Base-by-base conservation (phyloP, 2,888 invertebrate species). In the Stenichneumon culpator region DNA sequence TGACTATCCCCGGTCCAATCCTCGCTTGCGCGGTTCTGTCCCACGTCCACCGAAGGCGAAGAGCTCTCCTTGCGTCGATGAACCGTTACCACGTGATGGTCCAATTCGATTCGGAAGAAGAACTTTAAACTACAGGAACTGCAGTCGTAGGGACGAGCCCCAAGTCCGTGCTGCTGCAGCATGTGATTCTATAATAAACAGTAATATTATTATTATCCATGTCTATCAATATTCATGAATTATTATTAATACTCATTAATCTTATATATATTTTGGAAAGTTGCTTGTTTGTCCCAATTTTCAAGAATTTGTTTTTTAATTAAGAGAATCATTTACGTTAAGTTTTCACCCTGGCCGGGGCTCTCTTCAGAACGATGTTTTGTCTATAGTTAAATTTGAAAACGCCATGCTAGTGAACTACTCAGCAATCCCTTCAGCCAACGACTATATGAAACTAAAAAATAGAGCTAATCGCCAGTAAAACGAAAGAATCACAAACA, bases 81-180 rank as follows among this genome's bases (percentile, higher is more conserved):
- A 28, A 88, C 89, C 60, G 89, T 92, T 6, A 91, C 67, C 63
- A 87, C 82, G 93, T 99, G 99, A 93, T 99, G 98, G 90, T 98
- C 98, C 3, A 99, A 94, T 93, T 99, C 98, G 0, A 98, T 97
- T 47, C 97, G 96, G 95, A 99, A 99, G 94, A 98, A 98, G 94
- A 98, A 99, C 89, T 97, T 97, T 87, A 97, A 95, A 0, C 96
- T 96, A 92, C 99, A 99, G 19, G 97, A 95, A 14, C 95, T 95
- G 92, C 99, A 99, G 92, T 97, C 97, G 93, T 98, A 98, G 0
- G 98, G 98, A 25, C 97, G 95, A 1, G 97, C 96, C 14, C 97
- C 96, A 1, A 97, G 94, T 0, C 98, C 97, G 92, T 99, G 98
- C 87, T 97, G 97, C 63, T 93, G 92, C 0, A 96, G 94, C 93